Percentiles rank a stretch among this genome's conserved stretches.
These are phyloP conservation scores for Pardalotus punctatus DNA, from an alignment of 2,113 vertebrate genomes.

Conservation along the genomic window DNA sequence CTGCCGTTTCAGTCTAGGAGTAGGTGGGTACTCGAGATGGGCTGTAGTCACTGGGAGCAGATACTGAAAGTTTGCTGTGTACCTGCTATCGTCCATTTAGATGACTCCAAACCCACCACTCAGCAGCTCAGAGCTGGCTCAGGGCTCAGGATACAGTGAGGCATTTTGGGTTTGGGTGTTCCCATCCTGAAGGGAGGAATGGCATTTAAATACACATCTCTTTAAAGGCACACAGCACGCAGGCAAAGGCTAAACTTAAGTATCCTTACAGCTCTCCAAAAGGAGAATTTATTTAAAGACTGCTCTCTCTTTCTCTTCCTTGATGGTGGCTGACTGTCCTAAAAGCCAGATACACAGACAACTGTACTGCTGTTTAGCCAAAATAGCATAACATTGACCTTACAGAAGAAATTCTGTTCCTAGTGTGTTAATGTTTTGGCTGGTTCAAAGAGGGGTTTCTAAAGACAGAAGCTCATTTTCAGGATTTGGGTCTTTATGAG, in stretches of 20 bases:
- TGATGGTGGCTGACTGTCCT: rapidly evolving
- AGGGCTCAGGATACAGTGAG: background rate
- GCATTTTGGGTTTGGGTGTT: background rate
- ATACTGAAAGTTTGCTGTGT: background rate
- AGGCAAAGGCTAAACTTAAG: background rate
- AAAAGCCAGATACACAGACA: background rate
- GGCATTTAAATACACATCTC: background rate
- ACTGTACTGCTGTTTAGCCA: background rate
- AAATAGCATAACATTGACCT: background rate
- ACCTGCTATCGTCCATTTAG: background rate
- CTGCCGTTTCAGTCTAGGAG: conserved; percentile 44
- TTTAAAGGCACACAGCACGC: rapidly evolving
- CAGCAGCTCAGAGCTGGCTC: background rate
- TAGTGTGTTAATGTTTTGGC: background rate
- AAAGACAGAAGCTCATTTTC: background rate
- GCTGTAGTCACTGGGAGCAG: background rate
- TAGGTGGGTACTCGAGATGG: conserved; percentile 39
- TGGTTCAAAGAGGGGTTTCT: background rate
- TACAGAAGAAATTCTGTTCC: background rate
- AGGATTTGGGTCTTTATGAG: background rate
- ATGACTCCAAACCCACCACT: background rate
- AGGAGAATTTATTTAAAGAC: background rate
- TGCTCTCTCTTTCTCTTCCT: background rate
- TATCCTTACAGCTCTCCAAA: background rate
- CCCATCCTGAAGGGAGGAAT: background rate